Evolutionary conservation across 2,797 vertebrate genomes (phyloP).

Genomic region (Bradypodion ventrale): DNA sequence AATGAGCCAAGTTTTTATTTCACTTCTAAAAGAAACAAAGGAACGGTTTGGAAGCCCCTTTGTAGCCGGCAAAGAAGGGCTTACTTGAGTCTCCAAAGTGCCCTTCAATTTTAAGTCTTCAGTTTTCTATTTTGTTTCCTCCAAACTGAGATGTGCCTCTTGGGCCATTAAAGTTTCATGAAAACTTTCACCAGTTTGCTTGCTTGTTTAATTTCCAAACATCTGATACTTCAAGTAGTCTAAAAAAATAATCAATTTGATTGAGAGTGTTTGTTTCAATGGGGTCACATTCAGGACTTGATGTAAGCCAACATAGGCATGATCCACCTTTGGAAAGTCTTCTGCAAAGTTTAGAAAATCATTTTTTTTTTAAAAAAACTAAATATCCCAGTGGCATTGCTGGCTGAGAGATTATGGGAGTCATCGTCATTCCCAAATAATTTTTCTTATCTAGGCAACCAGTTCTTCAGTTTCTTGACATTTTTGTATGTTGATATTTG

Average conservation of each 20-base stretch:
- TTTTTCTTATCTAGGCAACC: not conserved
- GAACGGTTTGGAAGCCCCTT: constrained; percentile 12
- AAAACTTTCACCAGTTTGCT: constrained; percentile 2
- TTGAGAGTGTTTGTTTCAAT: constrained; percentile 8
- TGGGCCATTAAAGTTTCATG: not conserved
- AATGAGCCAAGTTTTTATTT: constrained; percentile 4
- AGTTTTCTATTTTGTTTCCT: constrained; percentile 16
- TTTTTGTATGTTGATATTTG: not conserved
- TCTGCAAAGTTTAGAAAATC: not conserved
- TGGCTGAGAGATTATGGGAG: not conserved
- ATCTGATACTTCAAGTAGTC: not conserved
- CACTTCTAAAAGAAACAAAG: constrained; percentile 15
- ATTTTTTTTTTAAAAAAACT: not conserved
- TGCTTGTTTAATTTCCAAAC: constrained; percentile 14
- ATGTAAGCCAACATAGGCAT: not conserved
- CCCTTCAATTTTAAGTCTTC: not conserved
- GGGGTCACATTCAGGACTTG: not conserved
- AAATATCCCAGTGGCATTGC: not conserved
- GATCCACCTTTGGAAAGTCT: not conserved
- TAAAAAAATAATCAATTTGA: not conserved
- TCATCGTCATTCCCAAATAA: not conserved
- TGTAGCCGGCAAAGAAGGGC: constrained; percentile 15
- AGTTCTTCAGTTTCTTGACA: not conserved
- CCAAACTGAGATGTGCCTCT: constrained; percentile 10
- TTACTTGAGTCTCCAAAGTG: constrained; percentile 16